Base-by-base conservation (phyloP, 1,140 invertebrate species). In the Acromyrmex heyeri region DNA sequence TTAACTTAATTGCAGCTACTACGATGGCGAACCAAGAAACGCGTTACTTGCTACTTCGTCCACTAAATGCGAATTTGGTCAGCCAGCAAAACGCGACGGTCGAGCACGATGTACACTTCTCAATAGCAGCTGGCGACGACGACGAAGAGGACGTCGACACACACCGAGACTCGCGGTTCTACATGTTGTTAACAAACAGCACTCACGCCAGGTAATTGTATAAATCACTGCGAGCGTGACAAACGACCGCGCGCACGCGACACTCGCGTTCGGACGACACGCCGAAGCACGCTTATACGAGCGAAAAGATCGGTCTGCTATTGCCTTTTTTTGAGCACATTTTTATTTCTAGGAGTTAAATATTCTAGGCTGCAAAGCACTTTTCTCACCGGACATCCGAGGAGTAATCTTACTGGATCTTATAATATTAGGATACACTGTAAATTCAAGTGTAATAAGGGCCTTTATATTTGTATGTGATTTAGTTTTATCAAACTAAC, bases 171-270 rank as follows among this genome's bases (percentile, higher is more conserved):
- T 24, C 59, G 53, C 53, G 55, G 50, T 73, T 87, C 65, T 67
- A 87, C 86, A 70, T 57, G 86, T 48, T 87, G 88, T 90, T 90
- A 87, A 88, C 89, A 90, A 90, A 90, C 88, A 76, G 79, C 77
- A 90, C 79, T 90, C 55, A 57, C 55, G 55, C 55, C 34, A 62
- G 59, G 86, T 90, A 90, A 90, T 90, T 90, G 86, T 85, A 77
- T 90, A 90, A 89, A 89, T 89, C 88, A 88, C 76, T n/a, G 67
- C 24, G 76, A 77, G 67, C 82, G 82, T 88, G 88, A 89, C 73
- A 88, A 86, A 89, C 87, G 88, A 81, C 85, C 76, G 48, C 34
- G 44, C 59, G 55, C 59, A 64, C 70, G 61, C 76, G 69, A 77
- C 77, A 70, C 65, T 34, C 44, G 67, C 34, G 16, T 8, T 77